Conservation (phyloP, 2,888 invertebrate genomes). For the Calephelis perditalis region DNA sequence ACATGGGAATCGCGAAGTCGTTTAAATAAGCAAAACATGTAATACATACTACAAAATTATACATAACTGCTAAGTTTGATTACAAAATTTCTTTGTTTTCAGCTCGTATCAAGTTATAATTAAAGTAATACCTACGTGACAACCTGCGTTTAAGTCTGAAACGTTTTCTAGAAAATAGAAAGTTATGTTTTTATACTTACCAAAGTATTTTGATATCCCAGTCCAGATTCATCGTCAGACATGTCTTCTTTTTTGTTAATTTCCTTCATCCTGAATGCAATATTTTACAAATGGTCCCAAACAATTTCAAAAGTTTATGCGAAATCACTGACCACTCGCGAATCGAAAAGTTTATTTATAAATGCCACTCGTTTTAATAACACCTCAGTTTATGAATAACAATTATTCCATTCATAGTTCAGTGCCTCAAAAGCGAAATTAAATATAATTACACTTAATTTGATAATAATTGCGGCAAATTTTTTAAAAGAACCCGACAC, state of each 20-base stretch:
- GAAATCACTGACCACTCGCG: constrained; percentile 31
- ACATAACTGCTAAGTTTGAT: constrained; percentile 1
- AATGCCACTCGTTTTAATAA: constrained; percentile 28
- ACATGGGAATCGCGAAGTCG: too few species aligned
- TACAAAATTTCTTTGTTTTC: constrained; percentile 8
- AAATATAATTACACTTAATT: constrained; percentile 70
- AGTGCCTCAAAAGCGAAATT: constrained; percentile 54
- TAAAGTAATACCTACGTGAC: constrained; percentile 8
- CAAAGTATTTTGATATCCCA: constrained; percentile 85
- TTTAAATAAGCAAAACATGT: too few species aligned
- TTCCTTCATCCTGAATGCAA: constrained; percentile 54
- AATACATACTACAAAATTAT: neutral
- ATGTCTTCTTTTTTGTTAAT: constrained; percentile 58
- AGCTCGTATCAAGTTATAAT: neutral
- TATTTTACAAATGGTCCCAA: constrained; percentile 44
- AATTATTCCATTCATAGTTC: constrained; percentile 51
- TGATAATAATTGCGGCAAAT: constrained; percentile 59
- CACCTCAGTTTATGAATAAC: constrained; percentile 44
- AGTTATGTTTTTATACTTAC: constrained; percentile 59
- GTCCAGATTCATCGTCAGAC: constrained; percentile 80
- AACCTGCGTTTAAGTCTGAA: constrained; percentile 2
- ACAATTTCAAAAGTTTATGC: constrained; percentile 40
- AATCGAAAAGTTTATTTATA: constrained; percentile 24
- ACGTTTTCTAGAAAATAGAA: constrained; percentile 43
- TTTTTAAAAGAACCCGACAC: constrained; percentile 42